phyloP scores from a whole-genome alignment of 2,797 vertebrate genomes.

The Alauda arvensis region DNA sequence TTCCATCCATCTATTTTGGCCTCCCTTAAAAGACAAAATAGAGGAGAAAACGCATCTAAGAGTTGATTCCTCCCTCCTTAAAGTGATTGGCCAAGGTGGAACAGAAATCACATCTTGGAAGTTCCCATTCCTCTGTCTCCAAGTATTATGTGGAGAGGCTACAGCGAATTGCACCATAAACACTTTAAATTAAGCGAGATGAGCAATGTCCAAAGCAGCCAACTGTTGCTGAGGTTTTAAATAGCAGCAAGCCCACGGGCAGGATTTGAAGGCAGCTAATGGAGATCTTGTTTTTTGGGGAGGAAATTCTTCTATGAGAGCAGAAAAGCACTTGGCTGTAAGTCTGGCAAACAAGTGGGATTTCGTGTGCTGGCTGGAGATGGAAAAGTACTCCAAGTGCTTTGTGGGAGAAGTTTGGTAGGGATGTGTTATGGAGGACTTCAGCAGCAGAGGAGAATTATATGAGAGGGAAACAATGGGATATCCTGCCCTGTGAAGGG shows the following conservation, averaged over 20 bases:
- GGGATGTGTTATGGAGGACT: neutral
- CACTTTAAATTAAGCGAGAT: constrained; percentile 14
- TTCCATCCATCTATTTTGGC: neutral
- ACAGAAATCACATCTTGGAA: neutral
- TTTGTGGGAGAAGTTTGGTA: neutral
- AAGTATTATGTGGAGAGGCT: neutral
- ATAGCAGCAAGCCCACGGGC: neutral
- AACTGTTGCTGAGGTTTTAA: constrained; percentile 7
- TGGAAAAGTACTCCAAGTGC: neutral
- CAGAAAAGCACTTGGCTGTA: neutral
- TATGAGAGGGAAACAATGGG: neutral
- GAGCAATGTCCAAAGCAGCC: constrained; percentile 17
- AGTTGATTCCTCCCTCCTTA: neutral
- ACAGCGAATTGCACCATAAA: neutral
- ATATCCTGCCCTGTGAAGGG: neutral
- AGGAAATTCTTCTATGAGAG: neutral
- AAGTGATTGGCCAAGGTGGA: neutral
- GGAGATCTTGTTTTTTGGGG: neutral
- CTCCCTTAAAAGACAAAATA: neutral
- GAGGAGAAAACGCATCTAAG: neutral
- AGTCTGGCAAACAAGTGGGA: neutral
- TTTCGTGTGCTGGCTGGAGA: neutral
- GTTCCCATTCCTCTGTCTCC: neutral
- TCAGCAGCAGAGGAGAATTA: neutral
- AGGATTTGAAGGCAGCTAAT: constrained; percentile 17